Base-by-base conservation (phyloP, 1,140 invertebrate genomes). In the Drosophila bipectinata region DNA sequence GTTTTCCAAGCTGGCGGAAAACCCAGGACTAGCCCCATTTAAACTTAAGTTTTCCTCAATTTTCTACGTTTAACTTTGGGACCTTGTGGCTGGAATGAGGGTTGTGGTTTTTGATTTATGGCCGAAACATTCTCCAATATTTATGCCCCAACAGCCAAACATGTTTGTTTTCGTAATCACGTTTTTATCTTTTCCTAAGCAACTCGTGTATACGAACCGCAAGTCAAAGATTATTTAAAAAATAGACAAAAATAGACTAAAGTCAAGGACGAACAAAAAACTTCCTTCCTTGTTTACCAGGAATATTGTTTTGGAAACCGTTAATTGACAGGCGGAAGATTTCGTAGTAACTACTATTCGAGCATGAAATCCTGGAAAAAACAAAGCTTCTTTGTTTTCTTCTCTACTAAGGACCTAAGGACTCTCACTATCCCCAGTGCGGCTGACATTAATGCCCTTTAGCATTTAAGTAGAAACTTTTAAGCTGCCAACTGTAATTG, bases 1-100 rank as follows among this genome's bases (percentile, higher is more conserved):
- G 7, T 8, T 32, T 32, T 49, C 37, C 14, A 48, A 26, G 18
- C 54, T 34, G n/a, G 55, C 24, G 44, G 57, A 45, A 30, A 59
- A 60, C 53, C 26, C 26, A 30, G 37, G 68, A 47, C 74, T 74
- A 56, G 57, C 68, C 76, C 61, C 52, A 84, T 84, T 83, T 77
- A 83, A 83, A 83, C 80, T 84, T 79, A 83, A 83, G 83, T 64
- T 79, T 74, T 67, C 69, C 68, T 63, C 60, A 74, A 63, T 72
- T 72, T 58, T 59, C 39, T 47, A 26, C 58, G 57, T 59, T 76
- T 64, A 64, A 75, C 68, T 85, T 84, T 77, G 5, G 48, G 21
- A 2, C 21, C 58, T 60, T 62, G 37, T 66, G 77, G 72, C 72
- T 75, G 61, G 54, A 54, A 56, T 55, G 60, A 54, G 51, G 62